Evolutionary conservation across 2,888 invertebrate species (phyloP).

Genomic region (Entomobrya proxima): DNA sequence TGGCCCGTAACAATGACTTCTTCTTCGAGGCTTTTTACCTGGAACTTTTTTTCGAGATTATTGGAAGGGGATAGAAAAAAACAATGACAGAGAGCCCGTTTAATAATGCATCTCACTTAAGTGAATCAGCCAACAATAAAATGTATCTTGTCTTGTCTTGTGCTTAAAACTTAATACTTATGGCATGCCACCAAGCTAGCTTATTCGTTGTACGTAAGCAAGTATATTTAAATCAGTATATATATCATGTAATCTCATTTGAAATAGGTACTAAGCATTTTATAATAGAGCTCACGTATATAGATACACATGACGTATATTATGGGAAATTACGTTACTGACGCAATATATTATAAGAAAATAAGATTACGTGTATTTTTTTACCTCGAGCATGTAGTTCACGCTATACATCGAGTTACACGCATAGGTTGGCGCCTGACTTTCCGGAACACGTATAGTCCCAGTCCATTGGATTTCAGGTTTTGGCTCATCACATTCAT

Average conservation of each 20-base stretch:
- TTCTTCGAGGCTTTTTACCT: slow-evolving; percentile 52
- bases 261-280: no score
- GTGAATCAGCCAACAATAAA: not conserved
- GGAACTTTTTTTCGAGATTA: slow-evolving; percentile 42
- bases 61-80: not conserved
- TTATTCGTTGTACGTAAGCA: no score
- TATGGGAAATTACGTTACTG: not conserved
- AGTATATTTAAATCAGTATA: no score
- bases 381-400: slow-evolving; percentile 59
- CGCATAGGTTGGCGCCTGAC: slow-evolving; percentile 53
- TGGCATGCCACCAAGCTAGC: no score
- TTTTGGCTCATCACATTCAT: slow-evolving; percentile 60
- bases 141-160: no score
- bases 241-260: no score
- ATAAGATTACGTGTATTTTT: not conserved
- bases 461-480: slow-evolving; percentile 54
- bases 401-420: slow-evolving; percentile 64
- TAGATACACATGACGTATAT: no score
- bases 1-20: slow-evolving; percentile 59
- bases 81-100: slow-evolving; percentile 4
- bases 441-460: slow-evolving; percentile 52
- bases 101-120: slow-evolving; percentile 6
- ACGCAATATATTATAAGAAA: not conserved
- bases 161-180: no score
- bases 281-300: no score